Evolutionary conservation across 2,888 invertebrate genomes (phyloP).

Genomic region (Tineola bisselliella): DNA sequence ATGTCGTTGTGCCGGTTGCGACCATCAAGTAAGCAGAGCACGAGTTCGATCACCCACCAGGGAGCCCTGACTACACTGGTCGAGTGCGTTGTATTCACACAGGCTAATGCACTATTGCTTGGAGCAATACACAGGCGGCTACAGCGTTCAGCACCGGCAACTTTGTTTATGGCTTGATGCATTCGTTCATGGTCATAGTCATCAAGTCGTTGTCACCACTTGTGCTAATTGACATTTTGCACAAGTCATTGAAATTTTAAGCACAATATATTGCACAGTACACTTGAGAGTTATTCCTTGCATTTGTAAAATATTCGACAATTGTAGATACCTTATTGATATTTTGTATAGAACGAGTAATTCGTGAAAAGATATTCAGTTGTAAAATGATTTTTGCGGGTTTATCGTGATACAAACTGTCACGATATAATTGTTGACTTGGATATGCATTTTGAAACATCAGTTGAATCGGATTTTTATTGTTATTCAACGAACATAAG

Average conservation of each 20-base stretch:
- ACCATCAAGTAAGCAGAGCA: slow-evolving; percentile 54
- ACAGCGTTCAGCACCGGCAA: not conserved
- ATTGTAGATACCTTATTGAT: not conserved
- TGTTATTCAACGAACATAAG: not conserved
- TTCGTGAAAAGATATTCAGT: too few relatives aligned
- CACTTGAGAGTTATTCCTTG: not conserved
- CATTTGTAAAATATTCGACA: not conserved
- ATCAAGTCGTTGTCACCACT: not conserved
- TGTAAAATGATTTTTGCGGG: not conserved
- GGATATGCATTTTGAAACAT: slow-evolving; percentile 6
- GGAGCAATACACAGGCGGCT: not conserved
- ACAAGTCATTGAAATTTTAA: not conserved
- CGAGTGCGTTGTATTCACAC: not conserved
- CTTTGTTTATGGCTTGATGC: not conserved
- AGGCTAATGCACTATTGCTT: not conserved
- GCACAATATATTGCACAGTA: not conserved
- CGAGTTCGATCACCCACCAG: not conserved
- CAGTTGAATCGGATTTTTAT: not conserved
- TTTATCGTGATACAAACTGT: not conserved
- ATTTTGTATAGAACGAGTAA: not conserved
- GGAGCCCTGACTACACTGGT: not conserved
- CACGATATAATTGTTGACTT: not conserved
- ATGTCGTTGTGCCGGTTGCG: slow-evolving; percentile 58
- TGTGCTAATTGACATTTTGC: slow-evolving; percentile 1
- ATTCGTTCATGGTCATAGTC: not conserved